Evolutionary conservation across 2,113 vertebrate species (phyloP).

Genomic region (Probosciger aterrimus): DNA sequence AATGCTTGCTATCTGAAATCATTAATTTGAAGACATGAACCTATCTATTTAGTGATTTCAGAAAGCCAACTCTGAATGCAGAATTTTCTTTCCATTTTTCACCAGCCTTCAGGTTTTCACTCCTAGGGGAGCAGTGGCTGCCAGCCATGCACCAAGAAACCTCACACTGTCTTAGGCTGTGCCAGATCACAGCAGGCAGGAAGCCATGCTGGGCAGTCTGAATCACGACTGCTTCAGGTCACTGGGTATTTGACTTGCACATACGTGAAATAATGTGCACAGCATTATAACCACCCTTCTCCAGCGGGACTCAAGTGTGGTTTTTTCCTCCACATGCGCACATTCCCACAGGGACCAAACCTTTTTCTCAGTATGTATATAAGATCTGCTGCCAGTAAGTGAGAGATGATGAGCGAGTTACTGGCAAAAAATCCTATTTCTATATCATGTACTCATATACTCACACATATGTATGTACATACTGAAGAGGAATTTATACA

Average conservation of each 20-base stretch:
- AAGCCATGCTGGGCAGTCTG: background rate
- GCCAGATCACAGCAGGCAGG: slow-evolving; percentile 37
- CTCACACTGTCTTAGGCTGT: background rate
- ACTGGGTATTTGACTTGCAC: slow-evolving; percentile 41
- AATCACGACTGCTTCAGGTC: slow-evolving; percentile 30
- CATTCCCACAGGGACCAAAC: background rate
- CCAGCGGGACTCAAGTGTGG: background rate
- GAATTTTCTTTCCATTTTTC: background rate
- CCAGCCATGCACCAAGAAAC: background rate
- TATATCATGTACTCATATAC: background rate
- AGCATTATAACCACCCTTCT: slow-evolving; percentile 9
- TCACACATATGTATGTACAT: background rate
- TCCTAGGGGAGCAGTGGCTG: background rate
- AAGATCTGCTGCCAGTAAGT: background rate
- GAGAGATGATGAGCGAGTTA: background rate
- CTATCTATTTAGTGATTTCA: background rate
- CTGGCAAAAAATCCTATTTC: background rate
- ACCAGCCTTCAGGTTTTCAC: background rate
- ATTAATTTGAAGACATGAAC: background rate
- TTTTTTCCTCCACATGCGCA: background rate
- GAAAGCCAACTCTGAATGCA: background rate
- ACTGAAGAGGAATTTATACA: background rate
- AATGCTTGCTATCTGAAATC: background rate
- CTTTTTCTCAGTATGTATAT: background rate
- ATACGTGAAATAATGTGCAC: slow-evolving; percentile 25